Percentiles rank a stretch among this genome's conserved stretches.
These are phyloP conservation scores for Euplexia lucipara DNA, from an alignment of 2,888 invertebrate genomes.

Conservation along the genomic window DNA sequence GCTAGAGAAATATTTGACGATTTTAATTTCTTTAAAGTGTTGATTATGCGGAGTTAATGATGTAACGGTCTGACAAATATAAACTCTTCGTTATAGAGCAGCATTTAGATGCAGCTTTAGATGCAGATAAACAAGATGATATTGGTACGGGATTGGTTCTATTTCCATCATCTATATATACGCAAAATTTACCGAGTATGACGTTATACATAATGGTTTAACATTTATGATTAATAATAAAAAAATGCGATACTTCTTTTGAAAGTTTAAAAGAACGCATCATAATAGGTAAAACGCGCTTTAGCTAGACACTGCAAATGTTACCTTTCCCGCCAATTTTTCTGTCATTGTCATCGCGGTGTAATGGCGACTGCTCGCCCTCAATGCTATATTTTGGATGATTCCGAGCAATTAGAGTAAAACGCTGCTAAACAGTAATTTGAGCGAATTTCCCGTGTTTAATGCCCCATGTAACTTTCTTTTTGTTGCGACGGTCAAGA, in stretches of 20 bases:
- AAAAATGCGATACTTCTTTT: too few relatives aligned
- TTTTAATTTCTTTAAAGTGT: not conserved
- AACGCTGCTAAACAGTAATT: conserved; percentile 86
- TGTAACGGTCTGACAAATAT: not conserved
- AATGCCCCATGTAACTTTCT: conserved; percentile 87
- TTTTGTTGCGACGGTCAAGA: conserved; percentile 77
- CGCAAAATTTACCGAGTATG: too few relatives aligned
- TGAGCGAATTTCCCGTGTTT: conserved; percentile 85
- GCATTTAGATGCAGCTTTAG: too few relatives aligned
- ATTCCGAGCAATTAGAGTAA: conserved; percentile 87
- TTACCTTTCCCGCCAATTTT: conserved; percentile 81
- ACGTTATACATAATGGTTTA: too few relatives aligned
- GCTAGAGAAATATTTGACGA: not conserved
- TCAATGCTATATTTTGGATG: conserved; percentile 81
- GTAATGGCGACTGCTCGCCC: conserved; percentile 76
- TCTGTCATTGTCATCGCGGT: conserved; percentile 80
- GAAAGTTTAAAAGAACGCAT: conserved; percentile 23
- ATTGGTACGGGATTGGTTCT: too few relatives aligned
- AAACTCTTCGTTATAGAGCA: not conserved
- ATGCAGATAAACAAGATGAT: too few relatives aligned
- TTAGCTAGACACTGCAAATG: conserved; percentile 52
- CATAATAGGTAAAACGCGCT: conserved; percentile 26
- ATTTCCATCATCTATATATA: too few relatives aligned
- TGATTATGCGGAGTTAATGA: too few relatives aligned
- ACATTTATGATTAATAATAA: too few relatives aligned